phyloP scores from a whole-genome alignment of 2,797 vertebrate species.

The Cuculus canorus region DNA sequence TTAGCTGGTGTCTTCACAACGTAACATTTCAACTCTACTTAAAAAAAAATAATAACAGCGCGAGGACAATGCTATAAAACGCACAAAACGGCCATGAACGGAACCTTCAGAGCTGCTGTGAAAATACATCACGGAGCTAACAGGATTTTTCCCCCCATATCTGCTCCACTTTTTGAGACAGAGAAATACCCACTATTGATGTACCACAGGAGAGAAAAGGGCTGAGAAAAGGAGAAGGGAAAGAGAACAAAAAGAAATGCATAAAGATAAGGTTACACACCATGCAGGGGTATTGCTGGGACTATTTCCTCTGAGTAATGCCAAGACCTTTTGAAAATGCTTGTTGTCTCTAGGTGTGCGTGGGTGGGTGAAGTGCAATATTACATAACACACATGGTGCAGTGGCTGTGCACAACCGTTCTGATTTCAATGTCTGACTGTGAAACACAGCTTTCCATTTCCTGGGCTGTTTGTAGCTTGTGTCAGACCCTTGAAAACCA shows the following conservation, averaged over 20 bases:
- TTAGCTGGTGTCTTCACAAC: slow-evolving; percentile 29
- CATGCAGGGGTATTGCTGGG: slow-evolving; percentile 23
- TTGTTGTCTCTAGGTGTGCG: slow-evolving; percentile 20
- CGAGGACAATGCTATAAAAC: slow-evolving; percentile 17
- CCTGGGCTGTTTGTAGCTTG: not conserved
- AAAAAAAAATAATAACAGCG: not conserved
- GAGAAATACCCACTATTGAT: not conserved
- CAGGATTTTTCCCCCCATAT: not conserved
- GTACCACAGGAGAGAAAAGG: not conserved
- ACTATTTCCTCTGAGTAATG: slow-evolving; percentile 55
- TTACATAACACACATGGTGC: slow-evolving; percentile 61
- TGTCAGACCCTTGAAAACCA: not conserved
- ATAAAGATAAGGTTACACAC: slow-evolving; percentile 49
- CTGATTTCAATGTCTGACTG: not conserved
- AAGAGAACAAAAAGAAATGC: not conserved
- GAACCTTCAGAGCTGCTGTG: not conserved
- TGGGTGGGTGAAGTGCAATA: slow-evolving; percentile 30
- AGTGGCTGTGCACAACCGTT: slow-evolving; percentile 28
- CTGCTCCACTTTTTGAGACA: slow-evolving; percentile 11
- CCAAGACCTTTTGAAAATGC: slow-evolving; percentile 54
- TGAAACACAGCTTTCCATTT: slow-evolving; percentile 37
- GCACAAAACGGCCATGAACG: not conserved
- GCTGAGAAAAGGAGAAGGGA: accelerated
- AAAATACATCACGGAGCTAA: slow-evolving; percentile 6
- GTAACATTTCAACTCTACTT: not conserved